Base-by-base conservation (phyloP, 2,888 invertebrate genomes). In the Pandemis cinnamomeana region DNA sequence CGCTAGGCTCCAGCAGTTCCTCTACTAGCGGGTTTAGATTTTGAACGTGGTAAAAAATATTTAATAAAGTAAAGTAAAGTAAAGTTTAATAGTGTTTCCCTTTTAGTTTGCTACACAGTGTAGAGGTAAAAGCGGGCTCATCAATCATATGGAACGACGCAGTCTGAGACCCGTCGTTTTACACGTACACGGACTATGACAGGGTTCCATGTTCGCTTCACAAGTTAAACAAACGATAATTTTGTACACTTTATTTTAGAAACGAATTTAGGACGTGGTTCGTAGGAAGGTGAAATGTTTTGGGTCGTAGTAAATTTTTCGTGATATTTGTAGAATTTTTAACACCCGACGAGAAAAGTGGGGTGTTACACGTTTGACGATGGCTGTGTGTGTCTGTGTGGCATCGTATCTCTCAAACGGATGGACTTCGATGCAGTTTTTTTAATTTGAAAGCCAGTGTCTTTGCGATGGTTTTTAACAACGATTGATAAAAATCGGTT, bases 111-210 rank as follows among this genome's bases (percentile, higher is more conserved):
- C 46, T 48, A 46, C 7, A 7, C 46, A 64, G 20, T 64, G 48
- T 64, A 48, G 4, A 20, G 64, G 64, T 64, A 48, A 5, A 48
- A 7, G 46, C 48, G 58, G 27, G 11, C 8, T 64, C 64, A 64
- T 64, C 64, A 64, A 64, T 64, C 64, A 64, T 64, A 64, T 4
- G 48, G 48, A 64, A 15, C 63, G 44, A 46, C 63, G 63, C 27
- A 10, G 53, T 62, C 61, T 62, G 20, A 64, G 48, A 48, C 51
- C 58, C 58, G 48, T 13, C 64, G 64, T 27, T 64, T 48, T 46
- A 27, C 48, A 48, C 48, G 48, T 48, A 64, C 27, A 27, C 58
- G 27, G 58, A 58, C 58, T 27, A 7, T 27, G 58, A 58, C 58
- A 58, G 13, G 58, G 58, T 58, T 58, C 58, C 27, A 58, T 58